Evolutionary conservation across 2,797 vertebrate genomes (phyloP).

Genomic region (Aldrovandia affinis): DNA sequence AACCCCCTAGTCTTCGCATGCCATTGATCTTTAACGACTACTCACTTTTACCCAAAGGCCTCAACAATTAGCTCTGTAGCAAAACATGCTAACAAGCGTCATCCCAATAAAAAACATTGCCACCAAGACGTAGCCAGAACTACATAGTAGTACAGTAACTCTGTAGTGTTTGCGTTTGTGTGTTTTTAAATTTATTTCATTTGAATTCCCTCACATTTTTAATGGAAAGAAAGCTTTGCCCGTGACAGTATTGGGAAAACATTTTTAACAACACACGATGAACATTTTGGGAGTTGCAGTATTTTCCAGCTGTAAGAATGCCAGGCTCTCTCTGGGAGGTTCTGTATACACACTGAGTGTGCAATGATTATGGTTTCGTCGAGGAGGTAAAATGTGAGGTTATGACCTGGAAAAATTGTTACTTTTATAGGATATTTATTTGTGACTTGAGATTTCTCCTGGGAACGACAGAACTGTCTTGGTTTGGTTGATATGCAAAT

Average conservation of each 20-base stretch:
- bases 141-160: no score
- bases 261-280: neutral
- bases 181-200: constrained; percentile 12
- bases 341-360: constrained; percentile 3
- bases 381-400: constrained; percentile 1
- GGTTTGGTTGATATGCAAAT: neutral
- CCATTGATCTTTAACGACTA: neutral
- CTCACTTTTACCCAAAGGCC: neutral
- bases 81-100: neutral
- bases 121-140: neutral
- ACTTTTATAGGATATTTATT: constrained; percentile 9
- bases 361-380: constrained; percentile 14
- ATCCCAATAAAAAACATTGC: neutral
- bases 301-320: neutral
- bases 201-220: constrained; percentile 13
- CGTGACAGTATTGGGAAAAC: constrained; percentile 10
- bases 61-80: neutral
- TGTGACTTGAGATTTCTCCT: constrained; percentile 7
- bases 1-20: neutral
- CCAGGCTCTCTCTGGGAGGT: constrained; percentile 12
- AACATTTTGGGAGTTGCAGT: neutral
- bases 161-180: neutral
- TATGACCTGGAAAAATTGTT: constrained; percentile 12
- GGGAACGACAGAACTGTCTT: neutral
- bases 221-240: constrained; percentile 24